phyloP scores from a whole-genome alignment of 2,888 invertebrate genomes.

The Epiblema foenella region DNA sequence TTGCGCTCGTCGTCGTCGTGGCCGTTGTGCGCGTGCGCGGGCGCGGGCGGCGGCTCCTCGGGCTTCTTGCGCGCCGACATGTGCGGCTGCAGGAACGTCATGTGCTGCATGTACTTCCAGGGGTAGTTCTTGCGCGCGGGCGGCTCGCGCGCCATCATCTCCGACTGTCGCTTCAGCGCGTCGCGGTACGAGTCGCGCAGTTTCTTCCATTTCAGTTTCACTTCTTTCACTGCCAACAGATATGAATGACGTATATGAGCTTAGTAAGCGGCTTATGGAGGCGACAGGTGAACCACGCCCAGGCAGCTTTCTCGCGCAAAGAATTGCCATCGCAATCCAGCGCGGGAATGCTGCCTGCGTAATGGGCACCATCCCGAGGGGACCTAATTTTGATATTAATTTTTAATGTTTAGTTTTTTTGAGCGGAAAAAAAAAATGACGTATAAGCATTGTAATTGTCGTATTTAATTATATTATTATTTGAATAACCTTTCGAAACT shows the following conservation, averaged over 20 bases:
- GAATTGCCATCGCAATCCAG: too few species aligned
- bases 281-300: too few species aligned
- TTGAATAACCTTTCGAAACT: too few species aligned
- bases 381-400: too few species aligned
- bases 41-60: constrained; percentile 53
- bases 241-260: background rate
- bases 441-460: too few species aligned
- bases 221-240: constrained; percentile 71
- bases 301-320: too few species aligned
- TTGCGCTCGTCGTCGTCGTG: constrained; percentile 45
- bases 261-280: too few species aligned
- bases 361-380: too few species aligned
- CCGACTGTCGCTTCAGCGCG: constrained; percentile 76
- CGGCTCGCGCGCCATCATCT: constrained; percentile 68
- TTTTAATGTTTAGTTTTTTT: too few species aligned
- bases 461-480: too few species aligned
- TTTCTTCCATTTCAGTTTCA: constrained; percentile 79
- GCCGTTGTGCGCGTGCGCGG: constrained; percentile 44
- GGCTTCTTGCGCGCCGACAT: constrained; percentile 76
- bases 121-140: constrained; percentile 62
- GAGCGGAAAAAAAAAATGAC: too few species aligned
- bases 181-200: constrained; percentile 80
- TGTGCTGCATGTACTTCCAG: constrained; percentile 77
- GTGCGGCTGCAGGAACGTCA: constrained; percentile 80
- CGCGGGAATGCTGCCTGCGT: too few species aligned